Evolutionary conservation across 2,113 vertebrate genomes (phyloP).

Genomic region (Clupea harengus): DNA sequence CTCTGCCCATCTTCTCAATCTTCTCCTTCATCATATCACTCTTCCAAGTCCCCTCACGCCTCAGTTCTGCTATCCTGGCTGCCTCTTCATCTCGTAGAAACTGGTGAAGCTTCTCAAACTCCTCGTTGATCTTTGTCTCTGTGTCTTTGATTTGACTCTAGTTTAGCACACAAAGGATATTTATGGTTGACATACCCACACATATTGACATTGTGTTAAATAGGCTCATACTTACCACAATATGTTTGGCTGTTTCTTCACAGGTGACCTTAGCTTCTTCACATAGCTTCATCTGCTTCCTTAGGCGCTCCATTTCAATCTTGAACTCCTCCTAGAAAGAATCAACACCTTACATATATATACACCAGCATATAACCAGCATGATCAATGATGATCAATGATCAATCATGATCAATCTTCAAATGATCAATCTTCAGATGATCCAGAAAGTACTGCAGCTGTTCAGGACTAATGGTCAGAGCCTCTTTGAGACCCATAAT

Average conservation of each 20-base stretch:
- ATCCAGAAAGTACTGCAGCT: too few species aligned
- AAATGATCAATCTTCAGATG: too few species aligned
- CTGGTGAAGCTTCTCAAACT: slow-evolving; percentile 22
- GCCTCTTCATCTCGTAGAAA: too few species aligned
- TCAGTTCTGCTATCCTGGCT: neutral
- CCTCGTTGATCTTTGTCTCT: slow-evolving; percentile 22
- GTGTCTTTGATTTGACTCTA: slow-evolving; percentile 26
- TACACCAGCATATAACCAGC: too few species aligned
- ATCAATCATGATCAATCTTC: too few species aligned
- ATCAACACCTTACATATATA: neutral
- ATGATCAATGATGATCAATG: too few species aligned
- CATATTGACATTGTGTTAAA: neutral
- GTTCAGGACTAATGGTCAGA: too few species aligned
- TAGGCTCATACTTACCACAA: slow-evolving; percentile 22
- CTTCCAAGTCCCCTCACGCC: slow-evolving; percentile 25
- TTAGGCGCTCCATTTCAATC: too few species aligned
- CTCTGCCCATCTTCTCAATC: too few species aligned
- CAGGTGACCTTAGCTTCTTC: slow-evolving; percentile 17
- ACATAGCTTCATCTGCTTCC: slow-evolving; percentile 4
- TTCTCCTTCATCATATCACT: slow-evolving; percentile 23
- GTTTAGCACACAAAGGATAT: neutral
- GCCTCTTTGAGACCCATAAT: too few species aligned
- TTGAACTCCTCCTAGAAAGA: slow-evolving; percentile 17
- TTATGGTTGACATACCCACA: neutral
- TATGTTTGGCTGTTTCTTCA: slow-evolving; percentile 22